A percentile compares a stretch with the other conserved stretches of the same genome.
Evolutionary conservation across 2,888 invertebrate species (phyloP).

Genomic region (Diloba caeruleocephala): DNA sequence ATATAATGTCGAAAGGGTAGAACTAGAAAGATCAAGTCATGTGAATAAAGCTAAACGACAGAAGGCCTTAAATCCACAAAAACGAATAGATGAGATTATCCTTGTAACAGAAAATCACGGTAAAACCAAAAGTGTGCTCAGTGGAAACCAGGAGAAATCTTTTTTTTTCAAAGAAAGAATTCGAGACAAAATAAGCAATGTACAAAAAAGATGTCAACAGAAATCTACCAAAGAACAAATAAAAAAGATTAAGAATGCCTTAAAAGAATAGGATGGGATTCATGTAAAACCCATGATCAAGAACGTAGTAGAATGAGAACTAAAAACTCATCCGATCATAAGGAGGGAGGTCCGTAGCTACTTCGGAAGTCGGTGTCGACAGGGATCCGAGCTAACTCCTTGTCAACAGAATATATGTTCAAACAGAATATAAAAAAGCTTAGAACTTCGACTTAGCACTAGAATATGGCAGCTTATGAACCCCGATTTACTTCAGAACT

Average conservation of each 20-base stretch:
- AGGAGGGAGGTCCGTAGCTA: too few species aligned
- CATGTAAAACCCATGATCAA: neutral
- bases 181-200: neutral
- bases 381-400: too few species aligned
- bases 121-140: constrained; percentile 1
- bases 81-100: constrained; percentile 4
- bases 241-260: neutral
- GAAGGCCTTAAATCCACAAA: neutral
- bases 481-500: constrained; percentile 11
- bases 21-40: neutral
- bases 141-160: neutral
- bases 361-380: too few species aligned
- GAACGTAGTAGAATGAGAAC: neutral
- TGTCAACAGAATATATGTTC: too few species aligned
- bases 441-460: constrained; percentile 14
- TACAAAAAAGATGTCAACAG: neutral
- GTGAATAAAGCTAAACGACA: constrained; percentile 3
- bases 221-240: neutral
- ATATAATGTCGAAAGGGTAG: constrained; percentile 7
- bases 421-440: too few species aligned
- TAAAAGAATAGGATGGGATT: neutral
- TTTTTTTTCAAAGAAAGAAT: neutral
- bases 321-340: neutral
- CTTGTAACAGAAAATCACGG: constrained; percentile 1
- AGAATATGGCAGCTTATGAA: constrained; percentile 21